Evolutionary conservation across 2,888 invertebrate species (phyloP).

Genomic region (Lepidonotus clava): DNA sequence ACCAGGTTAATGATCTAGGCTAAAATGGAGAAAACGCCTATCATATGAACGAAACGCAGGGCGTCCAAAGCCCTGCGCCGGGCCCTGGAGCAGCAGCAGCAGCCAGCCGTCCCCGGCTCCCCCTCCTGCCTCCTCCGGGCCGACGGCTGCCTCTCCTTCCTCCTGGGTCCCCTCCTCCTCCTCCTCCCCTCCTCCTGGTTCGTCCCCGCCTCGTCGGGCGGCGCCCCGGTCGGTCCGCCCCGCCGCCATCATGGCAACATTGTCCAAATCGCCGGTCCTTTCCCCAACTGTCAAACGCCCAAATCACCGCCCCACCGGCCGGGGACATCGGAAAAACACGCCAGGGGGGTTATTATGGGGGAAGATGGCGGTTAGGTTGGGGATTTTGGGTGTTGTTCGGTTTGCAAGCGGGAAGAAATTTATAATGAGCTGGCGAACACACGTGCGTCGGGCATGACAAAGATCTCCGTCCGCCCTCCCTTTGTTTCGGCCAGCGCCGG

Average conservation of each 20-base stretch:
- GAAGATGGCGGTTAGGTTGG: not conserved
- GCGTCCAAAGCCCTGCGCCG: too few relatives aligned
- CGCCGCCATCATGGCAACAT: conserved; percentile 46
- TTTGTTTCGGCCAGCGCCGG: conserved; percentile 1
- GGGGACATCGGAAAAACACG: not conserved
- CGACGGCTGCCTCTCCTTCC: not conserved
- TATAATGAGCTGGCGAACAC: conserved; percentile 44
- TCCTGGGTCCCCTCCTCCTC: not conserved
- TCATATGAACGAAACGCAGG: too few relatives aligned
- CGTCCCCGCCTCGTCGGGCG: not conserved
- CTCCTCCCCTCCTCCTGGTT: not conserved
- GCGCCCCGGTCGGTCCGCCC: not conserved
- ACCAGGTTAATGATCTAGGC: too few relatives aligned
- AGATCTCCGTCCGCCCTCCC: not conserved
- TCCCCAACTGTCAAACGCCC: conserved; percentile 31
- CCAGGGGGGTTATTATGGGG: not conserved
- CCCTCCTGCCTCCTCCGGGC: too few relatives aligned
- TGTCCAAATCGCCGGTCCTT: conserved; percentile 39
- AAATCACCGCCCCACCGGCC: not conserved
- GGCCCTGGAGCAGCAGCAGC: too few relatives aligned
- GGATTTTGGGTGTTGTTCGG: not conserved
- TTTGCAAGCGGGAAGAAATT: conserved; percentile 19
- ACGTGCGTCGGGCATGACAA: conserved; percentile 34
- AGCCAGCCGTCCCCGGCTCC: too few relatives aligned
- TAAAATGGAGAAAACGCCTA: too few relatives aligned